Percentiles rank a stretch among this genome's conserved stretches.
Conservation (phyloP, 2,113 vertebrate genomes). For the Tretioscincus oriximinensis region DNA sequence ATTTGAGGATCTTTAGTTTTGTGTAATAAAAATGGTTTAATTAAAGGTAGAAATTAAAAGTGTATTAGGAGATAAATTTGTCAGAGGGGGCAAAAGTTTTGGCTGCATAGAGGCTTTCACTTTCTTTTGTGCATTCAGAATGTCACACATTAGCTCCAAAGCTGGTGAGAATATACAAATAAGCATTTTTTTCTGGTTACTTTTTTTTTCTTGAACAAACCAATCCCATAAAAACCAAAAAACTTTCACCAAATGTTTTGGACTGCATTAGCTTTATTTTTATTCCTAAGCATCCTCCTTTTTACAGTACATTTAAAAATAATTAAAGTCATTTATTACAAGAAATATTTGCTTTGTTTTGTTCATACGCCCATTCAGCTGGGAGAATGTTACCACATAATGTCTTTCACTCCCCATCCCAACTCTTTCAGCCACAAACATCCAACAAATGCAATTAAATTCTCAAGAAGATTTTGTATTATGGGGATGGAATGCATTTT, state of each 20-base stretch:
- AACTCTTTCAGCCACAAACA: conserved; percentile 54
- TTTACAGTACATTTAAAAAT: conserved; percentile 20
- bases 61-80: too few relatives aligned
- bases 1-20: too few relatives aligned
- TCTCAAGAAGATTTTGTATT: conserved; percentile 46
- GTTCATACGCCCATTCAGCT: conserved; percentile 28
- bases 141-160: too few relatives aligned
- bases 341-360: conserved; percentile 33
- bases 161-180: too few relatives aligned
- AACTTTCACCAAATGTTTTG: background rate
- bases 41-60: too few relatives aligned
- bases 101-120: too few relatives aligned
- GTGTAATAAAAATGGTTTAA: too few relatives aligned
- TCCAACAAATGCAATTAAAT: conserved; percentile 51
- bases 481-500: conserved; percentile 48
- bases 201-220: too few relatives aligned
- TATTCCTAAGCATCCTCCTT: conserved; percentile 29
- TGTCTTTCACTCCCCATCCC: conserved; percentile 42
- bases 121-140: too few relatives aligned
- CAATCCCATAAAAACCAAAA: too few relatives aligned
- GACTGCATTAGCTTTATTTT: background rate
- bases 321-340: conserved; percentile 55
- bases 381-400: conserved; percentile 35
- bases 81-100: too few relatives aligned
- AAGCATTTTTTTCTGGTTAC: too few relatives aligned